Conservation (phyloP, 1,140 invertebrate species). For the Monomorium pharaonis region DNA sequence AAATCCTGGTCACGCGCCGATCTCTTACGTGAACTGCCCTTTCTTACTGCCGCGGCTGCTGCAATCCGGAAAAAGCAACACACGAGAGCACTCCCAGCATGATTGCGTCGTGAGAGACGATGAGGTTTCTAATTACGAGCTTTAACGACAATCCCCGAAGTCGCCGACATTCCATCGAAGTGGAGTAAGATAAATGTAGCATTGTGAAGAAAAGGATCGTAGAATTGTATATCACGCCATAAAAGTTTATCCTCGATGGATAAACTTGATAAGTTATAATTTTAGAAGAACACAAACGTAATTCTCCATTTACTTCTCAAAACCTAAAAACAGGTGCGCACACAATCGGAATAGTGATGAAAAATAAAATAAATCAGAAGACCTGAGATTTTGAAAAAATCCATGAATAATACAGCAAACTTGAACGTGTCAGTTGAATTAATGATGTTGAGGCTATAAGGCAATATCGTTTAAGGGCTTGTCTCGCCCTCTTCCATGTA, state of each 20-base stretch:
- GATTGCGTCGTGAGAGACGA: conserved; percentile 42
- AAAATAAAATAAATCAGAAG: background rate
- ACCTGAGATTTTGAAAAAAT: background rate
- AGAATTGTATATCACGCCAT: background rate
- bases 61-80: conserved; percentile 37
- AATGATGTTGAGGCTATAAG: background rate
- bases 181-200: conserved; percentile 9
- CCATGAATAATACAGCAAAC: background rate
- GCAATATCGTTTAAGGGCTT: background rate
- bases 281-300: background rate
- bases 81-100: conserved; percentile 28
- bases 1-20: conserved; percentile 51
- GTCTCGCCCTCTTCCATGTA: background rate
- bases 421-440: background rate
- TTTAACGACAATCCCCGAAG: conserved; percentile 26
- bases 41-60: conserved; percentile 21
- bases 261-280: background rate
- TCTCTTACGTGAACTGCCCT: conserved; percentile 33
- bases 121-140: conserved; percentile 53
- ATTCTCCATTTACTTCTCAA: too few relatives aligned
- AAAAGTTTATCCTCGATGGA: background rate
- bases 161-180: background rate
- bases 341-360: background rate
- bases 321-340: background rate
- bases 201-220: background rate